Base-by-base conservation (phyloP, 2,888 invertebrate species). In the Dolomedes plantarius region DNA sequence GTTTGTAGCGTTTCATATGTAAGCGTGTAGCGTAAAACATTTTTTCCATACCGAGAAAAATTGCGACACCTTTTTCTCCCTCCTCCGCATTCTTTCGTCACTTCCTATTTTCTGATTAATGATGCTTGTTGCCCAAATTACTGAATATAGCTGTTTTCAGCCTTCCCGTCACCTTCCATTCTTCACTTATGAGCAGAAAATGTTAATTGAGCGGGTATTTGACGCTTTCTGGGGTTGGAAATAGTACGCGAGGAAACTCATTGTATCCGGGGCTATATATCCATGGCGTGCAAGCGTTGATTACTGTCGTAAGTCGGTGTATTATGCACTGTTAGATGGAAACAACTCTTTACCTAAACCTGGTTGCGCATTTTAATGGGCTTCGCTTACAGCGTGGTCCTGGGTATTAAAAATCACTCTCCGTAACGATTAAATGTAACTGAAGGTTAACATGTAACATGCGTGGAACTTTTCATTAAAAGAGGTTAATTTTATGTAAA, bases 151-250 rank as follows among this genome's bases (percentile, higher is more conserved):
- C 82, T 83, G 72, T 83, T 67, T 56, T 50, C 67, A 67, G 46
- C 7, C 36, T 83, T 46, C 83, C 71, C 72, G 67, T 72, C 82
- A 67, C 62, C 36, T 72, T 36, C 29, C 39, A 62, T 72, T 72
- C 71, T 28, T 39, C 74, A 32, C 64, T 83, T 83, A 83, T 56
- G 83, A 83, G 71, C 65, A 50, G 31, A 83, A 83, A 83, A 83
- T 77, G 77, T 65, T 83, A 77, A 83, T 83, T 64, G 50, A 31
- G 79, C 28, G 31, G 36, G 31, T 19, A 32, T 31, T 56, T 73
- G 13, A 62, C 76, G 46, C 72, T 72, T 67, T 68, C 64, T 69
- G 32, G 31, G 64, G 69, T 75, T 68, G 19, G 32, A 72, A 46
- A 76, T 56, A 64, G 67, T 65, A 36, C n/a, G 36, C 76, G 27